Conservation (phyloP, 2,113 vertebrate genomes). For the Trogon surrucura region DNA sequence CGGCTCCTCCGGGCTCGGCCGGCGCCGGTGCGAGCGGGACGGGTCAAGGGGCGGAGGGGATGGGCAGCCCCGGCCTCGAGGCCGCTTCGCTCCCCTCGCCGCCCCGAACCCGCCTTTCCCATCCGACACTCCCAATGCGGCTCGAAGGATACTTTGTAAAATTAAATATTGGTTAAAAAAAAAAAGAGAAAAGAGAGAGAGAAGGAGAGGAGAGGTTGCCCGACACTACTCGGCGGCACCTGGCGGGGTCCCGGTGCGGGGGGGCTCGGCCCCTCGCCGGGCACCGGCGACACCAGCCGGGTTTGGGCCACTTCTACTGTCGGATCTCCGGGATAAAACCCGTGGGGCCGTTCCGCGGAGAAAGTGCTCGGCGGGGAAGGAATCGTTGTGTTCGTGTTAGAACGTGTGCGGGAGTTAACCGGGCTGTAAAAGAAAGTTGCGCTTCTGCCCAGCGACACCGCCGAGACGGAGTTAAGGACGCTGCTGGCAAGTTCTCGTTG, state of each 20-base stretch:
- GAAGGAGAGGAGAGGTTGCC: not conserved
- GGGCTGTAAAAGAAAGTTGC: not conserved
- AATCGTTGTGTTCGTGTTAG: not conserved
- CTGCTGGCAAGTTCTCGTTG: not conserved
- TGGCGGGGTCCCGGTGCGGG: not conserved
- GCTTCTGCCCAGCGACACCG: not conserved
- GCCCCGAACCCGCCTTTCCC: not conserved
- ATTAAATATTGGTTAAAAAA: not conserved
- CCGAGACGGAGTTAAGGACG: not conserved
- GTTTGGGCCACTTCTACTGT: not conserved
- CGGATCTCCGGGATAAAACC: not conserved
- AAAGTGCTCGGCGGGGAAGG: not conserved
- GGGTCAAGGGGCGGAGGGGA: not conserved
- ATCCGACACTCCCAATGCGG: not conserved
- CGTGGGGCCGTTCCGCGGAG: not conserved
- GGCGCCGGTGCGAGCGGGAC: not conserved
- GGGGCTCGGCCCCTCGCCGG: not conserved
- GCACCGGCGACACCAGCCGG: not conserved
- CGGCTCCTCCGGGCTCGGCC: not conserved
- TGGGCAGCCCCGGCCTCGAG: not conserved
- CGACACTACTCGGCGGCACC: not conserved
- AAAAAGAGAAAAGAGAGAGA: fast-evolving
- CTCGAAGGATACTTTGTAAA: not conserved
- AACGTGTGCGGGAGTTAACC: not conserved
- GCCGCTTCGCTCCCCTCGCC: not conserved